These are phyloP conservation scores for Nothocercus nigrocapillus DNA, from an alignment of 2,113 vertebrate species.

Conservation along the genomic window DNA sequence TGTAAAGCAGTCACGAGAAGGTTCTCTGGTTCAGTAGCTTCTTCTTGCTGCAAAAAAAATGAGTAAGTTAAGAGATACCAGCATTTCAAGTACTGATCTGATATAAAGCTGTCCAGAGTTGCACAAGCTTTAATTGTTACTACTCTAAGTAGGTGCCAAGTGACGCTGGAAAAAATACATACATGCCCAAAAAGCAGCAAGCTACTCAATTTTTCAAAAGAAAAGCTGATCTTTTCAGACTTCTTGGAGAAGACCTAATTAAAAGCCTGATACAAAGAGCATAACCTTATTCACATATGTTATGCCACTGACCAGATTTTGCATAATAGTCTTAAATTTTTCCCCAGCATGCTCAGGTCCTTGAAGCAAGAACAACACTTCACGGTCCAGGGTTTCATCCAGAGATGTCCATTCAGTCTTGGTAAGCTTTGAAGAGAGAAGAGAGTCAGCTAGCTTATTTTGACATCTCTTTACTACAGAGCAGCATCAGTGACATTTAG, in stretches of 20 bases:
- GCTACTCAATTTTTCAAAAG: not conserved
- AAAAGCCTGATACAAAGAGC: not conserved
- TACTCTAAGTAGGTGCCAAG: not conserved
- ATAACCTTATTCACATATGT: not conserved
- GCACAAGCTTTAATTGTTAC: not conserved
- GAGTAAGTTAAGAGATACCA: too few relatives aligned
- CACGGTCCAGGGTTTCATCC: conserved; percentile 82
- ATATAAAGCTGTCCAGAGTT: not conserved
- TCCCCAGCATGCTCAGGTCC: conserved; percentile 75
- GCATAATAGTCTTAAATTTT: conserved; percentile 76
- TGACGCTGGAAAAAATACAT: not conserved
- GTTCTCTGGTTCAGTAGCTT: conserved; percentile 72
- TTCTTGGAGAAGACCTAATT: not conserved
- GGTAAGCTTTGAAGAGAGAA: conserved; percentile 40
- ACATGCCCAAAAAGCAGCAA: not conserved
- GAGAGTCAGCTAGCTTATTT: not conserved
- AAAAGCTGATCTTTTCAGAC: not conserved
- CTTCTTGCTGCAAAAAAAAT: conserved; percentile 60
- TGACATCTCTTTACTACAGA: conserved; percentile 16
- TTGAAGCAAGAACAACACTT: conserved; percentile 83
- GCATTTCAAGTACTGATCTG: not conserved
- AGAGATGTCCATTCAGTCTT: conserved; percentile 36
- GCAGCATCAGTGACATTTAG: conserved; percentile 40
- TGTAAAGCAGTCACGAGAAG: conserved; percentile 56
- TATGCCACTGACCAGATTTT: conserved; percentile 77